Percentiles rank a stretch among this genome's conserved stretches.
These are phyloP conservation scores for Diplolepis rosae DNA, from an alignment of 2,888 invertebrate genomes.

Conservation along the genomic window DNA sequence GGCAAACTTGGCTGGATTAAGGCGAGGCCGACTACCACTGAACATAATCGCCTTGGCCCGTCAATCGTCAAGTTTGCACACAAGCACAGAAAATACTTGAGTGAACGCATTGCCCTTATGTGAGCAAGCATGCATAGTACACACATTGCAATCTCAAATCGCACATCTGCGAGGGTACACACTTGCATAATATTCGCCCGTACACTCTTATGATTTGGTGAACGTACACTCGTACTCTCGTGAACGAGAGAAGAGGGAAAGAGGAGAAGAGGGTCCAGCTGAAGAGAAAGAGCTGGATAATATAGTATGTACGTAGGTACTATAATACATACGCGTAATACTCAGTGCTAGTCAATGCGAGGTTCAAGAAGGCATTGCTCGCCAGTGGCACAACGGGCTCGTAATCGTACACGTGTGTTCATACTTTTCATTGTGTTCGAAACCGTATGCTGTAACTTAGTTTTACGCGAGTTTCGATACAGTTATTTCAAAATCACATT, in stretches of 20 bases:
- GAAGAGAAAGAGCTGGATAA: slow-evolving; percentile 9
- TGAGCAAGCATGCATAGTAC: not conserved
- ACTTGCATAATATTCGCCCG: not conserved
- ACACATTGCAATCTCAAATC: slow-evolving; percentile 6
- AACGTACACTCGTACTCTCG: not conserved
- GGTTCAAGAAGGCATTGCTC: slow-evolving; percentile 18
- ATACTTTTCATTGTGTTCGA: slow-evolving; percentile 15
- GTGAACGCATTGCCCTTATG: slow-evolving; percentile 23
- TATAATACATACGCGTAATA: slow-evolving; percentile 18
- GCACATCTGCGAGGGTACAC: slow-evolving; percentile 14
- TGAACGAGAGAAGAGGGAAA: not conserved
- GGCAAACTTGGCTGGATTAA: not conserved
- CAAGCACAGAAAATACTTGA: not conserved
- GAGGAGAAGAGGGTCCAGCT: slow-evolving; percentile 8
- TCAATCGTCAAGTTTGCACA: slow-evolving; percentile 24
- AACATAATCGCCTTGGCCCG: slow-evolving; percentile 28
- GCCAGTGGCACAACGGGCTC: slow-evolving; percentile 18
- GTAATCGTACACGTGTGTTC: slow-evolving; percentile 25
- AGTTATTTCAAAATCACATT: slow-evolving; percentile 6
- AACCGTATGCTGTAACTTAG: slow-evolving; percentile 10
- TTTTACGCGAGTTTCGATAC: not conserved
- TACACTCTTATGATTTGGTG: slow-evolving; percentile 1
- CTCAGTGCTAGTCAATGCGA: slow-evolving; percentile 21
- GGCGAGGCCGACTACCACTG: slow-evolving; percentile 24
- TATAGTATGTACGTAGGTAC: slow-evolving; percentile 17